Conservation (phyloP, 2,113 vertebrate genomes). For the Apaloderma vittatum region DNA sequence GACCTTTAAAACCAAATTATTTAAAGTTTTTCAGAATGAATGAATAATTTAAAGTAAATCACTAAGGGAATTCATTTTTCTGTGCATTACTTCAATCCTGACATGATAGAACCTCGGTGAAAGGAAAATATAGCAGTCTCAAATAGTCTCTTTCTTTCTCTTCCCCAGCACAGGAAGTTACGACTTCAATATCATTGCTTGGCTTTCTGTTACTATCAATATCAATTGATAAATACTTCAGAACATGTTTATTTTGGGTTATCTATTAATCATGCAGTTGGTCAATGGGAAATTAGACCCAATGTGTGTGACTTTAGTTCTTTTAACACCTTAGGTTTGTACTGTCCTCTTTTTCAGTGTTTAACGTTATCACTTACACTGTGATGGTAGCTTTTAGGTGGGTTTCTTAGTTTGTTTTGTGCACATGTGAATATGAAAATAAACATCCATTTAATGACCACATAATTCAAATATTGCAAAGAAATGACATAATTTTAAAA, state of each 20-base stretch:
- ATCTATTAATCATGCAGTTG: background rate
- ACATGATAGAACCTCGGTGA: background rate
- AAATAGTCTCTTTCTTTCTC: background rate
- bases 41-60: background rate
- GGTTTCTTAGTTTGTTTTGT: background rate
- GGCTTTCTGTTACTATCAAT: background rate
- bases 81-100: background rate
- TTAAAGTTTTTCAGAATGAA: background rate
- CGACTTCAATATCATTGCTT: background rate
- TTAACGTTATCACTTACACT: background rate
- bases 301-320: fast-evolving
- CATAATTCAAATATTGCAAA: background rate
- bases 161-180: background rate
- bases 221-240: background rate
- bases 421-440: background rate
- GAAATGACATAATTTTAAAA: background rate
- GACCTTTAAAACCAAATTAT: background rate
- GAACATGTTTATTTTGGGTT: background rate
- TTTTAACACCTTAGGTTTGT: background rate
- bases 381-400: background rate
- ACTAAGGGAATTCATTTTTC: background rate
- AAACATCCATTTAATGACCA: background rate
- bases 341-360: background rate
- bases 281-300: background rate
- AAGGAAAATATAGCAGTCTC: background rate